A percentile compares a stretch with the other conserved stretches of the same genome.
These are phyloP conservation scores for Lamellibrachia columna DNA, from an alignment of 2,888 invertebrate species.

Conservation along the genomic window DNA sequence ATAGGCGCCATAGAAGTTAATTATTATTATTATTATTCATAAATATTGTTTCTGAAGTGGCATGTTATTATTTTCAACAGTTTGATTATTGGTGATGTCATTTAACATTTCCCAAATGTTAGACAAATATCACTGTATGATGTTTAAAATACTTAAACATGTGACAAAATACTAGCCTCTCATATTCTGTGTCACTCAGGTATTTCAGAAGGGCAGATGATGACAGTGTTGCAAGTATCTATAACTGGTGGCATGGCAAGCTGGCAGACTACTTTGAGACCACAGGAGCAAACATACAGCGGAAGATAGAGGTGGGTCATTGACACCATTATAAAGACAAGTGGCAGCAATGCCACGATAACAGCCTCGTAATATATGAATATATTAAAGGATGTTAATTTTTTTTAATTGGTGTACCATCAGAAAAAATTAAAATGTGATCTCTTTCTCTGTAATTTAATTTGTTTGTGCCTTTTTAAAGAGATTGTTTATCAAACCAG, in stretches of 20 bases:
- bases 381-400: not conserved
- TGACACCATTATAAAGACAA: not conserved
- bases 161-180: not conserved
- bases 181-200: not conserved
- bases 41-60: not conserved
- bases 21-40: too few species aligned
- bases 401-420: too few species aligned
- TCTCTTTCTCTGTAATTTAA: too few species aligned
- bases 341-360: not conserved
- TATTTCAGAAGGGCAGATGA: not conserved
- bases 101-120: not conserved
- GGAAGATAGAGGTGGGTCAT: not conserved
- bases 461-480: too few species aligned
- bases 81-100: not conserved
- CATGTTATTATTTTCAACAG: not conserved
- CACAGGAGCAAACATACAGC: conserved; percentile 6
- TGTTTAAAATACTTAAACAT: not conserved
- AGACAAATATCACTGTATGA: not conserved
- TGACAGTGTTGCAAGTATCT: conserved; percentile 33
- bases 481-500: too few species aligned
- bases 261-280: conserved; percentile 58
- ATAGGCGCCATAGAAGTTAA: too few species aligned
- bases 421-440: too few species aligned
- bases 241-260: conserved; percentile 61
- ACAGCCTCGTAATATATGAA: not conserved